These are phyloP conservation scores for Lytechinus pictus DNA, from an alignment of 35 echinoderm and acorn worm species.

Conservation along the genomic window DNA sequence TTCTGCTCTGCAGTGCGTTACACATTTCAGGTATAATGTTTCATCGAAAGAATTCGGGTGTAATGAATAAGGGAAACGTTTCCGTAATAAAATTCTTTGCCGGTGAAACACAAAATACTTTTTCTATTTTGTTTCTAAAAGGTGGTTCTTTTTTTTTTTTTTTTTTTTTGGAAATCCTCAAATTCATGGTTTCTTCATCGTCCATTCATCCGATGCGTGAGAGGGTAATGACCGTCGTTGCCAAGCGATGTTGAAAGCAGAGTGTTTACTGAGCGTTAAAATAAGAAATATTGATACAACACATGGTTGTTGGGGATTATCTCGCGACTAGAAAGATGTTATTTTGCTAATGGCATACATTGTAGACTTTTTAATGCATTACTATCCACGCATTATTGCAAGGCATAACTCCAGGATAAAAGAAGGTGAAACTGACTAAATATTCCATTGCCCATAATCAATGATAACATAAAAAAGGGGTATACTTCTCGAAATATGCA, in stretches of 20 bases:
- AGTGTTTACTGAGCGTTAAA: neutral
- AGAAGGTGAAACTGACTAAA: neutral
- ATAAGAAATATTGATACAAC: neutral
- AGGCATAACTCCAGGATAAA: neutral
- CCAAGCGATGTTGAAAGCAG: neutral
- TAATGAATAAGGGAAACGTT: neutral
- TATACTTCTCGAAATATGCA: neutral
- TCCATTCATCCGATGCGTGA: neutral
- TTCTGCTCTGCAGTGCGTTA: neutral
- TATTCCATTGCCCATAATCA: neutral
- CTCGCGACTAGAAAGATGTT: neutral
- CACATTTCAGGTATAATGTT: neutral
- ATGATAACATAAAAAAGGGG: neutral
- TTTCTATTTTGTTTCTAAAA: neutral
- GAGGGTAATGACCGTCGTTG: neutral
- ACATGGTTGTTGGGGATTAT: neutral
- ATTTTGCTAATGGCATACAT: neutral
- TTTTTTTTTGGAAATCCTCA: neutral
- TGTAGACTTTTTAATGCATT: too few species aligned
- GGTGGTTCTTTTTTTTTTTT: neutral
- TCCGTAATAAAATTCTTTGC: neutral
- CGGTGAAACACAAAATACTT: neutral
- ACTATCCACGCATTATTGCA: neutral
- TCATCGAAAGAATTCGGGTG: neutral
- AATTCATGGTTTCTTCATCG: neutral